These are phyloP conservation scores for Zaprionus lachaisei DNA, from an alignment of 1,140 invertebrate species.

Conservation along the genomic window DNA sequence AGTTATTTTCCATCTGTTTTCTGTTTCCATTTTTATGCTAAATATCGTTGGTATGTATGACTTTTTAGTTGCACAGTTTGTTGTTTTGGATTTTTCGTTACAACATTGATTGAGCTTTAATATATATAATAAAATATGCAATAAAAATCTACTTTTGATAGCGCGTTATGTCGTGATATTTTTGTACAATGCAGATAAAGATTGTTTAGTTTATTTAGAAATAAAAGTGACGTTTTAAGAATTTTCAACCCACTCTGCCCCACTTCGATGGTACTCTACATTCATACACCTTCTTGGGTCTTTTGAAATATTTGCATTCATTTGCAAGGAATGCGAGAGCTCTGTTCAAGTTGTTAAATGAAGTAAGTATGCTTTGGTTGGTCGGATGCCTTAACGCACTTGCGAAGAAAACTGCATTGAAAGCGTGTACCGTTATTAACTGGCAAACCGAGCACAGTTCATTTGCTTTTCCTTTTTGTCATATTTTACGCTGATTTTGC, in stretches of 20 bases:
- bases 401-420: background rate
- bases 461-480: background rate
- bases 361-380: background rate
- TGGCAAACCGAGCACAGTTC: background rate
- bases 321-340: background rate
- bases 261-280: background rate
- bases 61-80: background rate
- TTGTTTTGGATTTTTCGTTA: background rate
- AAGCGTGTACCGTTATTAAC: background rate
- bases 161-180: background rate
- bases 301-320: background rate
- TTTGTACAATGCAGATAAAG: too few relatives aligned
- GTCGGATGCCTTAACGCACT: background rate
- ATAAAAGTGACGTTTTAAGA: too few relatives aligned
- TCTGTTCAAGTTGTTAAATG: background rate
- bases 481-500: constrained; percentile 4
- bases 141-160: background rate
- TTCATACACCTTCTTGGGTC: background rate
- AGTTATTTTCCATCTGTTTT: background rate
- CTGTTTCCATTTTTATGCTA: background rate
- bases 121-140: background rate
- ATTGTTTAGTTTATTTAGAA: too few relatives aligned
- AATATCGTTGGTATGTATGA: background rate
- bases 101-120: background rate
- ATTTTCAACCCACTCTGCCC: background rate